phyloP scores from a whole-genome alignment of 1,140 invertebrate genomes.

The Cataglyphis hispanica region DNA sequence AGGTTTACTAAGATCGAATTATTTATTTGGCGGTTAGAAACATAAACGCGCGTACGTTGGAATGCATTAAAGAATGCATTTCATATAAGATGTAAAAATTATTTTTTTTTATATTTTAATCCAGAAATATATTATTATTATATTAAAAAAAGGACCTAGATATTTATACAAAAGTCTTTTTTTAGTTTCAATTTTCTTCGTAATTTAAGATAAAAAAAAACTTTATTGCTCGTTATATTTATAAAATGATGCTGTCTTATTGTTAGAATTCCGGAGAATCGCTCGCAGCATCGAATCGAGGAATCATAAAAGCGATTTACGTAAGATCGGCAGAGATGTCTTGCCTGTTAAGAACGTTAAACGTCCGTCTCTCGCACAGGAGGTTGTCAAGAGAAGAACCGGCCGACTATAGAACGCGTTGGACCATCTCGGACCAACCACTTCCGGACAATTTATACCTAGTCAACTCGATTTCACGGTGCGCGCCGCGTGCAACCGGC shows the following conservation, averaged over 20 bases:
- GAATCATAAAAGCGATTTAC: constrained; percentile 55
- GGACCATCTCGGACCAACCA: constrained; percentile 19
- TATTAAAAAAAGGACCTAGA: no score
- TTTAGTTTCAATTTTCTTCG: background rate
- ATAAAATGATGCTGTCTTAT: background rate
- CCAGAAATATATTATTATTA: background rate
- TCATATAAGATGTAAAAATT: background rate
- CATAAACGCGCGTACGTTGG: background rate
- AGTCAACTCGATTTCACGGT: constrained; percentile 73
- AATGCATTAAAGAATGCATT: background rate
- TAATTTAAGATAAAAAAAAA: constrained; percentile 39
- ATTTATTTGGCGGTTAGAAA: constrained; percentile 62
- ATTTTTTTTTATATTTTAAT: background rate
- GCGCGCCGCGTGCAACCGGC: constrained; percentile 53
- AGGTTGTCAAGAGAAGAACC: constrained; percentile 53
- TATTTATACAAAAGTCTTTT: background rate
- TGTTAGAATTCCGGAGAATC: constrained; percentile 30
- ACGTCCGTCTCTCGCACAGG: constrained; percentile 48
- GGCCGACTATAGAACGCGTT: constrained; percentile 41
- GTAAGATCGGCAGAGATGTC: constrained; percentile 29
- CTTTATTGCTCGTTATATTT: constrained; percentile 5
- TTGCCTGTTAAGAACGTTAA: constrained; percentile 52
- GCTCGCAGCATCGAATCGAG: constrained; percentile 40
- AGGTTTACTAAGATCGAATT: constrained; percentile 57
- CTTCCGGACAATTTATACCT: constrained; percentile 64